Evolutionary conservation across 2,888 invertebrate genomes (phyloP).

Genomic region (Andrena flavipes): DNA sequence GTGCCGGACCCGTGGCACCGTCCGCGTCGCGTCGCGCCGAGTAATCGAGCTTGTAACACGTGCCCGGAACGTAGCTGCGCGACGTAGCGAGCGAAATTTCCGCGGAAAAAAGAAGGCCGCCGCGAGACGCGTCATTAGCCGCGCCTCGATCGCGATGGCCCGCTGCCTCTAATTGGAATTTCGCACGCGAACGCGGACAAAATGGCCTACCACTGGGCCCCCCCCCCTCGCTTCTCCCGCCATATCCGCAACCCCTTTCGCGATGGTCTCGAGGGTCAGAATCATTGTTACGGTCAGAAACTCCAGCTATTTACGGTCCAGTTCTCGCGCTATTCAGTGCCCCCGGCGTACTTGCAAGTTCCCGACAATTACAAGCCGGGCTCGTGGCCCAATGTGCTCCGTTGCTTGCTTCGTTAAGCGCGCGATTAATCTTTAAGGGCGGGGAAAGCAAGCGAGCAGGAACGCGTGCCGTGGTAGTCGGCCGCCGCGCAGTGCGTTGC

Average conservation of each 20-base stretch:
- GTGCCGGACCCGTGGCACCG: conserved; percentile 40
- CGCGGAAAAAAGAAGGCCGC: neutral
- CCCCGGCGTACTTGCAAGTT: conserved; percentile 33
- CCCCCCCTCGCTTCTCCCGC: neutral
- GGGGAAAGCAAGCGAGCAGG: neutral
- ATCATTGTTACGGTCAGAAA: conserved; percentile 5
- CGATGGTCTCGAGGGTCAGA: neutral
- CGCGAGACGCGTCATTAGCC: conserved; percentile 26
- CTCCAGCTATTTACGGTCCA: conserved; percentile 23
- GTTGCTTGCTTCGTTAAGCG: conserved; percentile 33
- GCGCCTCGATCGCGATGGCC: conserved; percentile 43
- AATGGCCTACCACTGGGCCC: conserved; percentile 20
- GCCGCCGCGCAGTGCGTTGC: neutral
- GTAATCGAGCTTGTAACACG: conserved; percentile 61
- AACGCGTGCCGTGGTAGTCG: neutral
- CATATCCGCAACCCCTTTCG: neutral
- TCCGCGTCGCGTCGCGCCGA: conserved; percentile 13
- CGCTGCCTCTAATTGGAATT: conserved; percentile 53
- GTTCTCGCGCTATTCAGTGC: conserved; percentile 24
- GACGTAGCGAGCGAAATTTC: conserved; percentile 30
- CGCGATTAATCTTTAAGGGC: conserved; percentile 38
- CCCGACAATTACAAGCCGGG: conserved; percentile 40
- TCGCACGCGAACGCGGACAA: conserved; percentile 47
- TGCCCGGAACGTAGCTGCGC: conserved; percentile 42
- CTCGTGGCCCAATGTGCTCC: conserved; percentile 10